Base-by-base conservation (phyloP, 2,797 vertebrate genomes). In the Coregonus sp. region DNA sequence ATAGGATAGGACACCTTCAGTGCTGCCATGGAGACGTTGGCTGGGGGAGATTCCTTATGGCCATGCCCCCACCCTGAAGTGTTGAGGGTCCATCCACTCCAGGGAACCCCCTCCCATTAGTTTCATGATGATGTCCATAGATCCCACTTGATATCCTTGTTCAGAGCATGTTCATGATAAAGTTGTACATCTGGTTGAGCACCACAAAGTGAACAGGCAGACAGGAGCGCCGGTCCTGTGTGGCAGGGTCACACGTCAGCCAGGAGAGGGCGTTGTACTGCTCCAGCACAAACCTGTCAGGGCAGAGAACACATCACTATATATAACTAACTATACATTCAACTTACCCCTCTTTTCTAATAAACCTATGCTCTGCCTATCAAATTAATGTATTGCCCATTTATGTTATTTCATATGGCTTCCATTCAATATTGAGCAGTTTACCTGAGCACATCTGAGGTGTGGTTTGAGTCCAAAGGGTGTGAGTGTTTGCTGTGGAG, bases 261-360 rank as follows among this genome's bases (percentile, higher is more conserved):
- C 98, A 99, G 93, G 98, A 99, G 94, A 99, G 98, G 94, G 98
- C 98, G 89, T 99, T 99, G 94, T 99, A 99, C 93, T 99, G 98
- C 96, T 99, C 98, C 89, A 99, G 96, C 94, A 99, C 98, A 95
- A 99, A 99, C 97, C 98, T 99, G 71, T 14, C 2, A 50, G 69
- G 1, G 1, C 9, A 65, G 14, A 67, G 51, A 15, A 31, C 25
- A 73, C n/a, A 9, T 11, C 6, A 69, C 31, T 18, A 33, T 14
- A 15, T 33, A 75, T 29, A 65, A 50, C 20, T 59, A 59, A 59
- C 5, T 5, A 59, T 5, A 59, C 56, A 59, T 59, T 18, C 18
- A 18, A 20, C 20, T 59, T 7, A n/a, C 4, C 56, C 2, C 15
- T 54, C 18, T 20, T 18, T 2, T 1, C 16, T 20, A 59, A 59